Evolutionary conservation across 2,888 invertebrate species (phyloP).

Genomic region (Salticus scenicus): DNA sequence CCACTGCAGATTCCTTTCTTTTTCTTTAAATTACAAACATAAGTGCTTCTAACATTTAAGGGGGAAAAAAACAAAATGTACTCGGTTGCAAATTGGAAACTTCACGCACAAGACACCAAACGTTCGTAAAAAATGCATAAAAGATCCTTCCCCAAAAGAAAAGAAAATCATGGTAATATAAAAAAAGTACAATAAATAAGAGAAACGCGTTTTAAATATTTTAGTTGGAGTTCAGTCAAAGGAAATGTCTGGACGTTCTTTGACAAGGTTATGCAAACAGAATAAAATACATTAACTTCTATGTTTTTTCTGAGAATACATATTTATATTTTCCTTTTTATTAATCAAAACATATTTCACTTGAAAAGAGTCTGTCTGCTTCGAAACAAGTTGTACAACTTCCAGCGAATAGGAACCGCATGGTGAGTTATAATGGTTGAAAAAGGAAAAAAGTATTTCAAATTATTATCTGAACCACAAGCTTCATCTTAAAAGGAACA

Average conservation of each 20-base stretch:
- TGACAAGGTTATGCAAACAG: slow-evolving; percentile 34
- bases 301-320: slow-evolving; percentile 33
- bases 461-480: not conserved
- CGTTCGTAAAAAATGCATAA: too few species aligned
- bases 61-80: too few species aligned
- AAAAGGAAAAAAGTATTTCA: not conserved
- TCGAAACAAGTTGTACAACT: slow-evolving; percentile 21
- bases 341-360: slow-evolving; percentile 10
- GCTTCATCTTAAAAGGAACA: too few species aligned
- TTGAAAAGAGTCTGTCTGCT: not conserved
- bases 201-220: not conserved
- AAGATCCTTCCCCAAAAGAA: too few species aligned
- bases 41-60: too few species aligned
- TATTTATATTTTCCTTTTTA: not conserved
- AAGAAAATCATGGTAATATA: not conserved
- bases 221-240: not conserved
- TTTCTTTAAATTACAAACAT: too few species aligned
- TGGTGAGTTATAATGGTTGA: not conserved
- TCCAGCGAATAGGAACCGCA: not conserved
- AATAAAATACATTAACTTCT: not conserved
- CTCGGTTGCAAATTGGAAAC: too few species aligned
- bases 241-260: not conserved
- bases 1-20: too few species aligned
- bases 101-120: too few species aligned
- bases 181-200: not conserved